Conservation (phyloP, 2,888 invertebrate species). For the Phyllotreta striolata region DNA sequence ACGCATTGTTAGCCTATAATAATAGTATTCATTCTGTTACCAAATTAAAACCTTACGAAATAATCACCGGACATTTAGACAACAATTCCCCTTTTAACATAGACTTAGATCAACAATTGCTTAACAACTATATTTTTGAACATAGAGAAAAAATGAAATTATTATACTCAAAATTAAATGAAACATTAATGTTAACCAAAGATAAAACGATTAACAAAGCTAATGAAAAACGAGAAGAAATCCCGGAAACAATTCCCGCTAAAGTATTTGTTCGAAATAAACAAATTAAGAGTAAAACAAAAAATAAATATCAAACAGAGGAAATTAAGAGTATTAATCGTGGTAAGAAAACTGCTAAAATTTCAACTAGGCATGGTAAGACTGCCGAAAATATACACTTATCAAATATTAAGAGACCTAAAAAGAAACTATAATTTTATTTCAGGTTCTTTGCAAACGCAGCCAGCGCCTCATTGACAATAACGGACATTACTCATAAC, state of each 20-base stretch:
- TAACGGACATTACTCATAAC: too few relatives aligned
- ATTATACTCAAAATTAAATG: too few relatives aligned
- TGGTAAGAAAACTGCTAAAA: conserved; percentile 7
- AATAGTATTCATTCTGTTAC: conserved; percentile 21
- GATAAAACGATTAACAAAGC: too few relatives aligned
- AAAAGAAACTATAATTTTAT: too few relatives aligned
- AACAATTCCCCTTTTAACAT: conserved; percentile 20
- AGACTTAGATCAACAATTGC: neutral
- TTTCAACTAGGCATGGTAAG: conserved; percentile 1
- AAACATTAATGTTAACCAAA: too few relatives aligned
- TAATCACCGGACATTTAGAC: conserved; percentile 16
- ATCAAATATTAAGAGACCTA: too few relatives aligned
- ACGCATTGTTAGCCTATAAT: conserved; percentile 21
- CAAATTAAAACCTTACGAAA: conserved; percentile 16
- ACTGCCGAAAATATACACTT: neutral
- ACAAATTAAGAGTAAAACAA: conserved; percentile 14
- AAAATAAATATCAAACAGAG: conserved; percentile 13
- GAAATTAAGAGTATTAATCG: conserved; percentile 6
- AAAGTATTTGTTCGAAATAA: conserved; percentile 17
- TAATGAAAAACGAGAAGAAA: too few relatives aligned
- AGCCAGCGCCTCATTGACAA: too few relatives aligned
- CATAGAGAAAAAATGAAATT: too few relatives aligned
- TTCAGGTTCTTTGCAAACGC: too few relatives aligned
- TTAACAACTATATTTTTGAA: too few relatives aligned
- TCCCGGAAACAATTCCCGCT: neutral